Conservation (phyloP, 2,113 vertebrate species). For the Sylvilagus bachmani region DNA sequence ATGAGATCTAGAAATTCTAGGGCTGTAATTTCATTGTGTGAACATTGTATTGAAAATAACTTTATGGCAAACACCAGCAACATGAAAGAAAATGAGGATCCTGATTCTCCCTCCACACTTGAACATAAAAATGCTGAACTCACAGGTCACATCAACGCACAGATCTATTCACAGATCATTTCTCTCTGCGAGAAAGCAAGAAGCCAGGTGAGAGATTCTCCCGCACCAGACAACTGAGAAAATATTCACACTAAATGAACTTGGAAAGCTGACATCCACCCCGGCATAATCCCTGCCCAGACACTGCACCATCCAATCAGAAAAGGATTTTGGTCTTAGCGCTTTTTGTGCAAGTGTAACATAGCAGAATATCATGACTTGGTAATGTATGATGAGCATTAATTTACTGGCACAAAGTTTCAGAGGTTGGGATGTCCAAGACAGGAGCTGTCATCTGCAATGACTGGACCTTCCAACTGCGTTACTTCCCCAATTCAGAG, state of each 20-base stretch:
- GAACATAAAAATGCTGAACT: not conserved
- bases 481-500: too few species aligned
- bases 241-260: too few species aligned
- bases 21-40: too few species aligned
- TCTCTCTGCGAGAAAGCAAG: not conserved
- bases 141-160: not conserved
- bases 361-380: not conserved
- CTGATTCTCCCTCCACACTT: not conserved
- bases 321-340: not conserved
- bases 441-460: not conserved
- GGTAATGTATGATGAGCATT: not conserved
- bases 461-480: too few species aligned
- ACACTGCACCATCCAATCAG: not conserved
- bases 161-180: not conserved
- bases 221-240: too few species aligned
- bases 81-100: not conserved
- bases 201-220: not conserved
- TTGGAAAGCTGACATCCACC: not conserved
- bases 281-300: too few species aligned
- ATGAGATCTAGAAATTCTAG: not conserved
- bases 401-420: not conserved
- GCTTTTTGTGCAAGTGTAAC: not conserved
- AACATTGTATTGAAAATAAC: not conserved
- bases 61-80: not conserved
- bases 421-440: not conserved